phyloP scores from a whole-genome alignment of 2,797 vertebrate genomes.

The Threskiornis aethiopicus region DNA sequence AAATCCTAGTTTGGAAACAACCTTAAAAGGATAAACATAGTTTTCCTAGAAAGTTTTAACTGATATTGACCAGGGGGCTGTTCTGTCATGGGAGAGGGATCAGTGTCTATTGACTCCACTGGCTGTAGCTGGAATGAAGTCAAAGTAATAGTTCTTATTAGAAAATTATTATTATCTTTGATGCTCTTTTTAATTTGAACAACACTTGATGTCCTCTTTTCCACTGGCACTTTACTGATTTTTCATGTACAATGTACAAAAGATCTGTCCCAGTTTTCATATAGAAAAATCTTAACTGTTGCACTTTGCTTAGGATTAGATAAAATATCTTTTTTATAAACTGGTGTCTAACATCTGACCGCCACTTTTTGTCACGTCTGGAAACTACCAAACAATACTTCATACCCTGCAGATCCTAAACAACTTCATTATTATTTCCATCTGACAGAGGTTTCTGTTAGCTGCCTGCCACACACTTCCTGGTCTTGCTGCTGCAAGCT shows the following conservation, averaged over 20 bases:
- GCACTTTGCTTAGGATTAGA: neutral
- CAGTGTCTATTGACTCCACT: neutral
- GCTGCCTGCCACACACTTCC: neutral
- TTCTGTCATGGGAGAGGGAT: neutral
- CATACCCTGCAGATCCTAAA: neutral
- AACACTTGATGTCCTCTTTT: neutral
- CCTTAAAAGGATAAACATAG: neutral
- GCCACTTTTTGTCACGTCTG: neutral
- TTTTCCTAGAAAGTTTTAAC: neutral
- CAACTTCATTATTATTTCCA: neutral
- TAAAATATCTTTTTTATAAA: neutral
- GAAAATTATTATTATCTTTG: neutral
- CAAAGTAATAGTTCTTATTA: neutral
- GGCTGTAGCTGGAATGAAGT: neutral
- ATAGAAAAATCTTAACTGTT: neutral
- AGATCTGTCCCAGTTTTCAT: neutral
- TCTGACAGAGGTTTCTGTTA: neutral
- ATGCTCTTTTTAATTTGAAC: neutral
- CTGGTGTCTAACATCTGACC: neutral
- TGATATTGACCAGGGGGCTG: neutral
- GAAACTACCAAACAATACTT: neutral
- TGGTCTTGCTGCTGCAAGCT: neutral
- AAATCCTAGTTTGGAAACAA: neutral
- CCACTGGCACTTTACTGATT: neutral
- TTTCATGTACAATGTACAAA: neutral